These are phyloP conservation scores for Argyrosomus japonicus DNA, from an alignment of 2,113 vertebrate species.

Conservation along the genomic window DNA sequence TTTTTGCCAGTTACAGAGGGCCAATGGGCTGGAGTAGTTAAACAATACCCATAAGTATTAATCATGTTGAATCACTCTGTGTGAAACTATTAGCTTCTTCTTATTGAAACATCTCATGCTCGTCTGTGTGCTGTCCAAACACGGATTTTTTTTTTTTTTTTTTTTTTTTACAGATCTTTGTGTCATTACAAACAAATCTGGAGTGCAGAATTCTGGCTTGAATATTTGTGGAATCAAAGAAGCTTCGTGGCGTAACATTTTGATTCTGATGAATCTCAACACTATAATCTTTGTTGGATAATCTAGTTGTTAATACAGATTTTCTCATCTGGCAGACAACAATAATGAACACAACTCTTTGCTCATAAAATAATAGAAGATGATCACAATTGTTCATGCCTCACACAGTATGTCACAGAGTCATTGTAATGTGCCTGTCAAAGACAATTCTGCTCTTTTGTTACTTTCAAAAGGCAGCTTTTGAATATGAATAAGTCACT, in stretches of 20 bases:
- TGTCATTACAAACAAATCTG: constrained; percentile 2
- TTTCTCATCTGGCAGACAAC: constrained; percentile 34
- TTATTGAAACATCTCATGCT: constrained; percentile 67
- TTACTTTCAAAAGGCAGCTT: constrained; percentile 64
- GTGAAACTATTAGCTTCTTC: constrained; percentile 70
- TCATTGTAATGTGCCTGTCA: constrained; percentile 65
- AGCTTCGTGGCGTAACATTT: constrained; percentile 11
- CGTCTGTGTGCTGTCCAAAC: constrained; percentile 37
- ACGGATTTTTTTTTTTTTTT: constrained; percentile 9
- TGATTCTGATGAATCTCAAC: constrained; percentile 11
- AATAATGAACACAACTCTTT: constrained; percentile 51
- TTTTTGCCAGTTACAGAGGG: constrained; percentile 61
- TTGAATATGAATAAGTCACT: constrained; percentile 77
- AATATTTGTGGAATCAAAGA: constrained; percentile 24
- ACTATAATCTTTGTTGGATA: constrained; percentile 43
- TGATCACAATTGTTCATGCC: constrained; percentile 67
- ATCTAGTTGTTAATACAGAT: constrained; percentile 19
- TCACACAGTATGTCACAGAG: constrained; percentile 61
- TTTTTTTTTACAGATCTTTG: constrained; percentile 47
- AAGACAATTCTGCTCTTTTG: constrained; percentile 63
- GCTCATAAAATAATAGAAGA: constrained; percentile 58
- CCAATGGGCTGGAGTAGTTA: constrained; percentile 72
- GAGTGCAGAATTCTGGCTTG: not conserved
- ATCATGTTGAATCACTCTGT: constrained; percentile 72
- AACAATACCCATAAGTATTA: constrained; percentile 79